A percentile compares a stretch with the other conserved stretches of the same genome.
Conservation (phyloP, 2,888 invertebrate genomes). For the Parthenolecanium corni region DNA sequence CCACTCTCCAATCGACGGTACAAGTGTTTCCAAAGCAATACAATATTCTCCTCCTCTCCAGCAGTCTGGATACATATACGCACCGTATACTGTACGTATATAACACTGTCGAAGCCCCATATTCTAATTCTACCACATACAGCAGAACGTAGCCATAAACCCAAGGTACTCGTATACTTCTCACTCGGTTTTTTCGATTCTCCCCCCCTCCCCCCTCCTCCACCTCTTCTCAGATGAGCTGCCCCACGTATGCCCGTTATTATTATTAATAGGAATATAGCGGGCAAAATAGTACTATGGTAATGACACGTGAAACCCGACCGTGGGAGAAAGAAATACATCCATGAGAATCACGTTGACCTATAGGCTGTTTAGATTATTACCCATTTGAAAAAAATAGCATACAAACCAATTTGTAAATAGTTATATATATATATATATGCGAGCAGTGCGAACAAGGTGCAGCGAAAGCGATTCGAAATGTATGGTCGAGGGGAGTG, state of each 20-base stretch:
- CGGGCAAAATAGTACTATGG: slow-evolving; percentile 20
- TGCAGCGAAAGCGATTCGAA: not conserved
- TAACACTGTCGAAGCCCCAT: no score
- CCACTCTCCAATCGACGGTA: no score
- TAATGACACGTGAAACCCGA: slow-evolving; percentile 28
- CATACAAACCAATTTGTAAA: slow-evolving; percentile 1
- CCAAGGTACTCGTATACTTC: no score
- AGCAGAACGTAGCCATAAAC: no score
- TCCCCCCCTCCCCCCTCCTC: not conserved
- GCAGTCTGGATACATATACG: not conserved
- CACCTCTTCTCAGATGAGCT: not conserved
- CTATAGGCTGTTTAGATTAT: slow-evolving; percentile 21
- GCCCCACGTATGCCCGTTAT: not conserved
- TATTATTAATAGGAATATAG: slow-evolving; percentile 28
- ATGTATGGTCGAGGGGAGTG: not conserved
- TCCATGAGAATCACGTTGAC: slow-evolving; percentile 25
- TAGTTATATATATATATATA: slow-evolving; percentile 7
- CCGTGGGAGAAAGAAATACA: slow-evolving; percentile 26
- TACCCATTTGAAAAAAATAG: not conserved
- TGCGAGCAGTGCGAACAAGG: not conserved
- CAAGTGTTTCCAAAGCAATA: no score
- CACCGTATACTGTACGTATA: slow-evolving; percentile 1
- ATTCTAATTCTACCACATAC: no score
- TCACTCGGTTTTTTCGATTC: not conserved
- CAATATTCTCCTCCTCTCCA: not conserved